Percentiles rank a stretch among this genome's conserved stretches.
Evolutionary conservation across 2,797 vertebrate species (phyloP).

Genomic region (Allobates femoralis): DNA sequence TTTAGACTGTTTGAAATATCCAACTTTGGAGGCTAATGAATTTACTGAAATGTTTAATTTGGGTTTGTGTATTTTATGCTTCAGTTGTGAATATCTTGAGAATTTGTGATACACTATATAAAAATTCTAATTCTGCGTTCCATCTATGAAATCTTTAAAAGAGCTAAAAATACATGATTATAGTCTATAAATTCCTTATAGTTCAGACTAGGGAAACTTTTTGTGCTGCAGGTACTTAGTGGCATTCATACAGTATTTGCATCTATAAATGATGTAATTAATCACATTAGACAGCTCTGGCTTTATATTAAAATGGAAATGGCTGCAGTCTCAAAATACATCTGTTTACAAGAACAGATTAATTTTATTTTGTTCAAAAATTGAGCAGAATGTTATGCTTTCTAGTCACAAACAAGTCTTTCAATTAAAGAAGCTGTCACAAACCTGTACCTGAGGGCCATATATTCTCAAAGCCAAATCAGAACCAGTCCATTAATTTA

Average conservation of each 20-base stretch:
- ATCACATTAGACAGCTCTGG: slow-evolving; percentile 49
- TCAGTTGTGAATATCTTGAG: too few species aligned
- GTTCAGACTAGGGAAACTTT: slow-evolving; percentile 26
- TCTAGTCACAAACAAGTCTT: slow-evolving; percentile 56
- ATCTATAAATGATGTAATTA: slow-evolving; percentile 53
- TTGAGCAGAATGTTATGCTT: slow-evolving; percentile 41
- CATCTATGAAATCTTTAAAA: neutral
- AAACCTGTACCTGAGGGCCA: slow-evolving; percentile 35
- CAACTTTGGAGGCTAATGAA: slow-evolving; percentile 12
- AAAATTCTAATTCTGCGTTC: neutral
- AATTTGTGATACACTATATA: too few species aligned
- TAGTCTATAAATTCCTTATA: neutral
- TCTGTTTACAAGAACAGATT: slow-evolving; percentile 52
- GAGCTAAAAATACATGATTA: slow-evolving; percentile 9
- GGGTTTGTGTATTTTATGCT: slow-evolving; percentile 48
- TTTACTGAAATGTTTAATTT: slow-evolving; percentile 52
- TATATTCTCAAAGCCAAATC: slow-evolving; percentile 22
- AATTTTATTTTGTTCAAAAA: slow-evolving; percentile 44
- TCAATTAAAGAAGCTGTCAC: slow-evolving; percentile 53
- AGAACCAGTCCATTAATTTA: slow-evolving; percentile 52
- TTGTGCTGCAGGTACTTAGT: slow-evolving; percentile 49
- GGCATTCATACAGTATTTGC: slow-evolving; percentile 43
- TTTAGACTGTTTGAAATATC: too few species aligned
- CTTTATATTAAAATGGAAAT: slow-evolving; percentile 52
- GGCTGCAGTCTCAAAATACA: slow-evolving; percentile 39